These are phyloP conservation scores for Frankliniella intonsa DNA, from an alignment of 2,888 invertebrate genomes.

Conservation along the genomic window DNA sequence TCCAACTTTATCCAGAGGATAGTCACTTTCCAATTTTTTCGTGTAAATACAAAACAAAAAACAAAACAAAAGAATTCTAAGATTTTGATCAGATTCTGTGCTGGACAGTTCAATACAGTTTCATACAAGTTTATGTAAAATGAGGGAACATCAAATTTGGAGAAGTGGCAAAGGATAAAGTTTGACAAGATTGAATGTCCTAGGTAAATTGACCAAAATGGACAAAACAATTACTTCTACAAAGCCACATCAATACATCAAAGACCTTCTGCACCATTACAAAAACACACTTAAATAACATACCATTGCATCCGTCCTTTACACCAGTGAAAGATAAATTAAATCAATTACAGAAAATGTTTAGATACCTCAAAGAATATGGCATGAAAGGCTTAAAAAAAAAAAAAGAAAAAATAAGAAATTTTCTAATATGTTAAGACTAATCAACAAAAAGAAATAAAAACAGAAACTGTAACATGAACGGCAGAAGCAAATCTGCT, in stretches of 20 bases:
- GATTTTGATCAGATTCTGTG: constrained; percentile 13
- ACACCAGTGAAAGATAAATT: background rate
- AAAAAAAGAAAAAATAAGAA: background rate
- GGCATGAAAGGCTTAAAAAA: background rate
- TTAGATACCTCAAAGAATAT: constrained; percentile 6
- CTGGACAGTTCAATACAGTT: constrained; percentile 17
- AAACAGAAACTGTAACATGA: constrained; percentile 1
- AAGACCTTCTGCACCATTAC: background rate
- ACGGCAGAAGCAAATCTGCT: background rate
- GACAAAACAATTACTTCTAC: constrained; percentile 9
- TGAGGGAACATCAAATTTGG: constrained; percentile 21
- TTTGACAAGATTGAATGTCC: constrained; percentile 64
- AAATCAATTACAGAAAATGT: background rate
- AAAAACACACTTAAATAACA: background rate
- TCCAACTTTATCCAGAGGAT: constrained; percentile 20
- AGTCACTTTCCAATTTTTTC: constrained; percentile 45
- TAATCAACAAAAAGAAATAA: background rate
- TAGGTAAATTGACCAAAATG: constrained; percentile 18
- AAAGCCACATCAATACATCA: constrained; percentile 25
- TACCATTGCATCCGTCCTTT: background rate
- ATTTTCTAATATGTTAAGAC: background rate
- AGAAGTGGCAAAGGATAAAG: constrained; percentile 53
- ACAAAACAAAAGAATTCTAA: too few species aligned
- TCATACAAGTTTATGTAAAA: background rate
- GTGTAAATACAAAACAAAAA: constrained; percentile 11